phyloP scores from a whole-genome alignment of 2,797 vertebrate genomes.

The Stomatorhinus walkeri region DNA sequence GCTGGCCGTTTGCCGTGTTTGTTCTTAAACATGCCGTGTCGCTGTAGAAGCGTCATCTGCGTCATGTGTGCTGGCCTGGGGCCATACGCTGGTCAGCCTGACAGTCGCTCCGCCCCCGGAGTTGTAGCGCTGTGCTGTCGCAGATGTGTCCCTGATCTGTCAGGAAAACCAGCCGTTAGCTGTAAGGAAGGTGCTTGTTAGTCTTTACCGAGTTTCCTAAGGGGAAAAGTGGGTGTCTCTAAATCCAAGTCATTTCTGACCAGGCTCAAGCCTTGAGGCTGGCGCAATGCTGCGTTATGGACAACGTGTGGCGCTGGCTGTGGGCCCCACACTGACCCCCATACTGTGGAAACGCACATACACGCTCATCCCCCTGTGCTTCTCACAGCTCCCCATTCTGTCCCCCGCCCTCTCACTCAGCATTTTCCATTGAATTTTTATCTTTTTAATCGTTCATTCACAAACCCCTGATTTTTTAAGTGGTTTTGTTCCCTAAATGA shows the following conservation, averaged over 20 bases:
- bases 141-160: not conserved
- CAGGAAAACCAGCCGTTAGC: not conserved
- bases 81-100: not conserved
- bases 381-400: not conserved
- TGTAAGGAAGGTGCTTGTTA: not conserved
- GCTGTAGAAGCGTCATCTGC: not conserved
- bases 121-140: too few relatives aligned
- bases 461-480: not conserved
- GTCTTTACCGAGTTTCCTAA: not conserved
- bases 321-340: not conserved
- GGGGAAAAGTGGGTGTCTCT: not conserved
- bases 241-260: not conserved
- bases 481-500: not conserved
- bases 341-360: not conserved
- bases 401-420: not conserved
- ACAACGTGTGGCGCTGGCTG: not conserved
- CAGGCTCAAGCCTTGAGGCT: not conserved
- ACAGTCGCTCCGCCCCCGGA: not conserved
- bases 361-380: not conserved
- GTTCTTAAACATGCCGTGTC: not conserved
- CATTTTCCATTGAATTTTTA: not conserved
- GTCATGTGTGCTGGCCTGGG: not conserved
- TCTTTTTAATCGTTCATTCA: not conserved
- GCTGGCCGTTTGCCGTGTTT: not conserved
- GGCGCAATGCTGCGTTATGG: not conserved